These are phyloP conservation scores for Fabriciana adippe DNA, from an alignment of 2,888 invertebrate genomes.

Conservation along the genomic window DNA sequence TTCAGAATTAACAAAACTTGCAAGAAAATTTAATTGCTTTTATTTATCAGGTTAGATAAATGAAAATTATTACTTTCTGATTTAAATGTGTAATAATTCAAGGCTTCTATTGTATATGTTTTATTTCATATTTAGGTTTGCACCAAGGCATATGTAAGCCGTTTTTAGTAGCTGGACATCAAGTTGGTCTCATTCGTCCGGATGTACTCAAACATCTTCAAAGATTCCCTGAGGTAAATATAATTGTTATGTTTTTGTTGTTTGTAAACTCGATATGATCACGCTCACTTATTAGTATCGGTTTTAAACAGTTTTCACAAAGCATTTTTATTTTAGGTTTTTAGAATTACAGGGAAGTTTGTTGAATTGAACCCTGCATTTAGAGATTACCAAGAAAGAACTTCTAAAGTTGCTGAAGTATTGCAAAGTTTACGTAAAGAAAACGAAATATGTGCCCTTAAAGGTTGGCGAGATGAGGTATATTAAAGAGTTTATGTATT, in stretches of 20 bases:
- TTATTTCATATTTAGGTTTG: slow-evolving; percentile 82
- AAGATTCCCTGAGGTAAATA: slow-evolving; percentile 89
- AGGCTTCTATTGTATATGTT: slow-evolving; percentile 41
- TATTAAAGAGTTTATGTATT: not conserved
- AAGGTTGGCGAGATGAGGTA: slow-evolving; percentile 97
- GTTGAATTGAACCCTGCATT: slow-evolving; percentile 94
- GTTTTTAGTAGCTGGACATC: slow-evolving; percentile 93
- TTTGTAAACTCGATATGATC: slow-evolving; percentile 3
- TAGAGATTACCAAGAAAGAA: slow-evolving; percentile 91
- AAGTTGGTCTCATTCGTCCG: slow-evolving; percentile 93
- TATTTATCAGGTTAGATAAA: slow-evolving; percentile 87
- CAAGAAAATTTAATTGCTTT: slow-evolving; percentile 94
- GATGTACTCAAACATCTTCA: slow-evolving; percentile 91
- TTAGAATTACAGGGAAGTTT: slow-evolving; percentile 86
- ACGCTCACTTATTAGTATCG: not conserved
- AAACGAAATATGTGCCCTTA: slow-evolving; percentile 89
- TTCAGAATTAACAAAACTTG: slow-evolving; percentile 87
- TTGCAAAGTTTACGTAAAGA: slow-evolving; percentile 88
- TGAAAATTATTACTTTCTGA: not conserved
- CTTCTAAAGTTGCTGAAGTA: slow-evolving; percentile 89
- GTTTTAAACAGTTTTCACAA: slow-evolving; percentile 6
- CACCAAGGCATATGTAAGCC: slow-evolving; percentile 91
- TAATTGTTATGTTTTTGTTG: slow-evolving; percentile 59
- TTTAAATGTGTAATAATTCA: not conserved
- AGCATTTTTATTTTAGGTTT: slow-evolving; percentile 76